phyloP scores from a whole-genome alignment of 2,888 invertebrate genomes.

The Eristalis intricaria region DNA sequence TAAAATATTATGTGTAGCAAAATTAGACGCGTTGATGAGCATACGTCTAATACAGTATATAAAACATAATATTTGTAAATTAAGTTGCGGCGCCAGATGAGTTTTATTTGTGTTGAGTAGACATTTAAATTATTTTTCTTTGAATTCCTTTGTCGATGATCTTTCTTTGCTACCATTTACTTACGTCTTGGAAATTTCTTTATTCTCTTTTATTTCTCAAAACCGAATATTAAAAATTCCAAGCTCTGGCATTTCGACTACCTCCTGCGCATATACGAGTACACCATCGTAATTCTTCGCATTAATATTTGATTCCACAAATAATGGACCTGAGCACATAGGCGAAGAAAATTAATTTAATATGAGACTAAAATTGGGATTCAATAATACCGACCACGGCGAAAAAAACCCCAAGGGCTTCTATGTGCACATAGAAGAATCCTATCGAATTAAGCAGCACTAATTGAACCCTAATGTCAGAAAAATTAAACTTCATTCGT shows the following conservation, averaged over 20 bases:
- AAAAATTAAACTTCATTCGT: too few relatives aligned
- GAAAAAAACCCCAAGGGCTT: not conserved
- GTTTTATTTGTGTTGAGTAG: not conserved
- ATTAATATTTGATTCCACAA: slow-evolving; percentile 60
- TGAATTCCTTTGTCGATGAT: not conserved
- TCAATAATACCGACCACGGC: slow-evolving; percentile 35
- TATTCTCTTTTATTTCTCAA: not conserved
- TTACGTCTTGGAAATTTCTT: not conserved
- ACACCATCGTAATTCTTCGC: not conserved
- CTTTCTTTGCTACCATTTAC: not conserved
- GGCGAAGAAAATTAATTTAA: slow-evolving; percentile 55
- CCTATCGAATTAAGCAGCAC: not conserved
- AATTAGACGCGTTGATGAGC: too few relatives aligned
- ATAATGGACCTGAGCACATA: slow-evolving; percentile 5
- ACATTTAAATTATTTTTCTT: not conserved
- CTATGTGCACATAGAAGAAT: not conserved
- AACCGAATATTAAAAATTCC: slow-evolving; percentile 70
- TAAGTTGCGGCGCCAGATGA: not conserved
- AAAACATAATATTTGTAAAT: not conserved
- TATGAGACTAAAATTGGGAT: slow-evolving; percentile 61
- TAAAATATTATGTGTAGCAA: not conserved
- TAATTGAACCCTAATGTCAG: not conserved
- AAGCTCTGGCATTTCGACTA: slow-evolving; percentile 60
- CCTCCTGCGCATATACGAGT: not conserved
- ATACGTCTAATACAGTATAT: not conserved